A percentile compares a stretch with the other conserved stretches of the same genome.
phyloP scores from a whole-genome alignment of 2,113 vertebrate genomes.

The Nesospiza acunhae region DNA sequence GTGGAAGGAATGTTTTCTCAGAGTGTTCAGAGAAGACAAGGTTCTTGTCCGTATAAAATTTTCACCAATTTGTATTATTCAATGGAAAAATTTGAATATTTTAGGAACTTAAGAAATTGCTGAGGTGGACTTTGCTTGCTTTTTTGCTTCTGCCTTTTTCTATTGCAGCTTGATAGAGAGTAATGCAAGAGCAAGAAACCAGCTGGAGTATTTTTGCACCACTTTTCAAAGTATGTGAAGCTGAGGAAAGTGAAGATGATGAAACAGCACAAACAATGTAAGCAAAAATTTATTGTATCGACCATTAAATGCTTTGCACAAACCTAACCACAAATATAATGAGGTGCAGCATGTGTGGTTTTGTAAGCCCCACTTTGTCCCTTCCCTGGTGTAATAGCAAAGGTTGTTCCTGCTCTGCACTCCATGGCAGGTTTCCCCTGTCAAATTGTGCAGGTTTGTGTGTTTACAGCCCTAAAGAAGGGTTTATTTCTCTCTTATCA shows the following conservation, averaged over 20 bases:
- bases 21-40: neutral
- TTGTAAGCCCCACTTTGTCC: neutral
- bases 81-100: neutral
- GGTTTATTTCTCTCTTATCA: neutral
- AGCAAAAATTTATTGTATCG: neutral
- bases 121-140: neutral
- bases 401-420: neutral
- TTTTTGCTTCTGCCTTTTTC: neutral
- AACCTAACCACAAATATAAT: neutral
- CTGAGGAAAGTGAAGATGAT: neutral
- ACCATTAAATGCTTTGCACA: neutral
- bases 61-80: neutral
- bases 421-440: neutral
- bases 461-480: neutral
- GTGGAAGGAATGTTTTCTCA: neutral
- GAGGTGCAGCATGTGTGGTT: accelerated
- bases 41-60: neutral
- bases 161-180: neutral
- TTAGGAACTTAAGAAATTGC: neutral
- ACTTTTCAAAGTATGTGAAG: neutral
- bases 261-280: neutral
- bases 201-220: neutral
- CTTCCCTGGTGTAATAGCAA: neutral
- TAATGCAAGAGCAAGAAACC: neutral
- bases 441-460: neutral